A percentile compares a stretch with the other conserved stretches of the same genome.
Conservation (phyloP, 2,113 vertebrate species). For the Lanius collurio region DNA sequence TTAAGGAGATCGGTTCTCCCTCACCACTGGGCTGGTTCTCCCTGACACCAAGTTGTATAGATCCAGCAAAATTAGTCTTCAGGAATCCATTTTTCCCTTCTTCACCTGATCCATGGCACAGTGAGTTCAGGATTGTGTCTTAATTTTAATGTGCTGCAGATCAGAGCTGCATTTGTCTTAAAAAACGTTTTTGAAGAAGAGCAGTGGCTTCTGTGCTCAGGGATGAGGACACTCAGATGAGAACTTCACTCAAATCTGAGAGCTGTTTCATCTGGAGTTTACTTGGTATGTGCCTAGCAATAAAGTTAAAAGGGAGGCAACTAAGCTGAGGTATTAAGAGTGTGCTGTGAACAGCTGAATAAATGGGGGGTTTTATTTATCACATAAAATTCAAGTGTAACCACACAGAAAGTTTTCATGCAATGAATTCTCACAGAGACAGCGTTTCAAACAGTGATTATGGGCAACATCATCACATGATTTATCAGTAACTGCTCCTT, state of each 20-base stretch:
- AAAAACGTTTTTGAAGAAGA: not conserved
- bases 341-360: slow-evolving; percentile 20
- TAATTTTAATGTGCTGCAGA: not conserved
- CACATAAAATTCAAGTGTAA: slow-evolving; percentile 14
- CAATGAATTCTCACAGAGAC: slow-evolving; percentile 45
- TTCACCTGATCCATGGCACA: not conserved
- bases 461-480: not conserved
- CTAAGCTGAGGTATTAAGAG: slow-evolving; percentile 46
- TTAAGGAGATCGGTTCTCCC: not conserved
- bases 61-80: not conserved
- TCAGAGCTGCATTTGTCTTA: not conserved
- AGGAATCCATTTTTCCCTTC: not conserved
- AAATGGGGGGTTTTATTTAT: slow-evolving; percentile 31
- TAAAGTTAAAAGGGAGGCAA: slow-evolving; percentile 41
- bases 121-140: not conserved
- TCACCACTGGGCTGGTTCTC: not conserved
- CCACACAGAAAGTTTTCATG: slow-evolving; percentile 22
- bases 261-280: not conserved
- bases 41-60: not conserved
- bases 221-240: not conserved
- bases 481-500: slow-evolving; percentile 54
- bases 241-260: slow-evolving; percentile 4
- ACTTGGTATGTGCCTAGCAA: slow-evolving; percentile 24
- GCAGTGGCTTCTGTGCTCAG: not conserved
- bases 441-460: slow-evolving; percentile 33